Conservation (phyloP, 2,113 vertebrate genomes). For the Cervus canadensis region DNA sequence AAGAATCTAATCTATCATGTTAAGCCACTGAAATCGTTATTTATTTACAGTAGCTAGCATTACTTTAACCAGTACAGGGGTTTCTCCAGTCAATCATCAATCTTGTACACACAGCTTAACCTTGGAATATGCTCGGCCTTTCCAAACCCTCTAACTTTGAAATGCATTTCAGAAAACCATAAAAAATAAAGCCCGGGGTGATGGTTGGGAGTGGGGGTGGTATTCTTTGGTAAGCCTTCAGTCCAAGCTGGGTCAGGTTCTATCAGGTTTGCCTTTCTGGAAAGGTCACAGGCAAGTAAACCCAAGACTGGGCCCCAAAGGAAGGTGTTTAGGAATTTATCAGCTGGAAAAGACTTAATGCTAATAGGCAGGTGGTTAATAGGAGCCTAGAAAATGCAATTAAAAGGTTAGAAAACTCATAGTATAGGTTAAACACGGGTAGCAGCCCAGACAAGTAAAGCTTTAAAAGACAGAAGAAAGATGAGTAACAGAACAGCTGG, state of each 20-base stretch:
- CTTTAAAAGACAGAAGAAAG: background rate
- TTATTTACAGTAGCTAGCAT: background rate
- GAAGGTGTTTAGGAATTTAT: background rate
- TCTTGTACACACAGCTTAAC: background rate
- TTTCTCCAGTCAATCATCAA: background rate
- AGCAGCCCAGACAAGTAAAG: background rate
- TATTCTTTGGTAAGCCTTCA: background rate
- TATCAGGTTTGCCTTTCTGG: background rate
- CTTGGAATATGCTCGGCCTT: background rate
- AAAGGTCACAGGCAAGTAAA: background rate
- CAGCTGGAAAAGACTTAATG: background rate
- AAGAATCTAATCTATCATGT: slow-evolving; percentile 27
- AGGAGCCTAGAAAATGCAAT: background rate
- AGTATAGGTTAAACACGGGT: background rate
- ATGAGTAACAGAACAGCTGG: background rate
- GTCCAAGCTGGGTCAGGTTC: background rate
- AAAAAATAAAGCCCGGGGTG: background rate
- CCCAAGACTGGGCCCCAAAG: background rate
- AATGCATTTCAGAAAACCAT: slow-evolving; percentile 24
- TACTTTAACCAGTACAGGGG: background rate
- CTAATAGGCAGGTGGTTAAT: background rate
- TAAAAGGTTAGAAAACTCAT: background rate
- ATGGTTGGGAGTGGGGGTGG: background rate
- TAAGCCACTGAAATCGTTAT: background rate
- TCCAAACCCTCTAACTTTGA: slow-evolving; percentile 33